Evolutionary conservation across 2,113 vertebrate genomes (phyloP).

Genomic region (Rhabdornis inornatus): DNA sequence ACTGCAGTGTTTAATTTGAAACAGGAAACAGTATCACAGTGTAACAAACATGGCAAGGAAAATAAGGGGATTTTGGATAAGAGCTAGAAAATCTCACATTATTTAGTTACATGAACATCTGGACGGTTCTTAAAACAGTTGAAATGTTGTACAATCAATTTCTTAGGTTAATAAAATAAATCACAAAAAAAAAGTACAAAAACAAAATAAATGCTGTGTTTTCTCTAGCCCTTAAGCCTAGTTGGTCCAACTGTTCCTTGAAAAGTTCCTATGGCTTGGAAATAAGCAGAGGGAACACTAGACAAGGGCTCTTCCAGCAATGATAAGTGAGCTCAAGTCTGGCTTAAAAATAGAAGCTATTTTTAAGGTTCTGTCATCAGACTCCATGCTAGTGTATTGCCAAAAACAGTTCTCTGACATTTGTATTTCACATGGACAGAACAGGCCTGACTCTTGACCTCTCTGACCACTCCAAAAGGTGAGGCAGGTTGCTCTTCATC

Average conservation of each 20-base stretch:
- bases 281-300: background rate
- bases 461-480: background rate
- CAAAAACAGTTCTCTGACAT: background rate
- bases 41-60: background rate
- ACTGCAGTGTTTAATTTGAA: background rate
- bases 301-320: background rate
- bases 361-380: slow-evolving; percentile 7
- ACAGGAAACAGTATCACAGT: background rate
- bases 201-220: background rate
- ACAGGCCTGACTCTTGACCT: background rate
- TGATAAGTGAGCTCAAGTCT: background rate
- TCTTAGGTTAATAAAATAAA: background rate
- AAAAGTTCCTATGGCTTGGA: background rate
- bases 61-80: background rate
- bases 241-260: background rate
- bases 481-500: background rate
- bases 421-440: background rate
- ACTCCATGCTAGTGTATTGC: background rate
- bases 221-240: background rate
- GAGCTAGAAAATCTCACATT: background rate
- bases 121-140: background rate
- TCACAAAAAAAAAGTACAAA: background rate
- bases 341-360: background rate
- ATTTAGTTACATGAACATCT: background rate
- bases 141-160: background rate